Conservation (phyloP, 2,797 vertebrate species). For the Limnodromus scolopaceus region DNA sequence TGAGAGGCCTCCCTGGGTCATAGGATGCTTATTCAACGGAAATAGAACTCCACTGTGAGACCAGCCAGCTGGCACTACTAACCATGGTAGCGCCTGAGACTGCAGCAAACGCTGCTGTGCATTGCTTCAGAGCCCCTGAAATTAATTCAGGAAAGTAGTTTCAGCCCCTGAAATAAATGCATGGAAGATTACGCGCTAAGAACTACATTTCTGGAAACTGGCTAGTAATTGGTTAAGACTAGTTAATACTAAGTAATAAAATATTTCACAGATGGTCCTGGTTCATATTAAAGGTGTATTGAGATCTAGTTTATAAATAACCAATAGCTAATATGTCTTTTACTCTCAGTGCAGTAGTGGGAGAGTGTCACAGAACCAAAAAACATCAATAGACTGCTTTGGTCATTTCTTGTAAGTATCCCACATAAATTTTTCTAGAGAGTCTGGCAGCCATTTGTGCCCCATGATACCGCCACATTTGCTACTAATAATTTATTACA, state of each 20-base stretch:
- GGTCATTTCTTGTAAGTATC: neutral
- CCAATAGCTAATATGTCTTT: neutral
- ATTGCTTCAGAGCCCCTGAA: neutral
- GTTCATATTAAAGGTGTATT: neutral
- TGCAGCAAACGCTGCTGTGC: neutral
- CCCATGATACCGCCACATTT: neutral
- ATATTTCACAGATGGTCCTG: neutral
- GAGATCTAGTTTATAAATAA: neutral
- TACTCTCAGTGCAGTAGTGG: neutral
- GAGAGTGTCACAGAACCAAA: neutral
- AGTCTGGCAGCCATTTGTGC: neutral
- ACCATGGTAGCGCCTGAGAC: neutral
- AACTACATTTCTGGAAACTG: neutral
- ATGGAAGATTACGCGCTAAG: neutral
- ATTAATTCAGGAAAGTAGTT: neutral
- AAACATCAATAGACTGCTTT: neutral
- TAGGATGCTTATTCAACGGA: neutral
- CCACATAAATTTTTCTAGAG: neutral
- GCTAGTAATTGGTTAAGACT: neutral
- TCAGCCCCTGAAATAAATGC: no score
- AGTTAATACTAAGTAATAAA: neutral
- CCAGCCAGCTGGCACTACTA: neutral
- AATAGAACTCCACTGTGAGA: neutral
- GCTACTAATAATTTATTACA: neutral
- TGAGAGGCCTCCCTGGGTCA: neutral